Evolutionary conservation across 2,113 vertebrate genomes (phyloP).

Genomic region (Lepisosteus osseus): DNA sequence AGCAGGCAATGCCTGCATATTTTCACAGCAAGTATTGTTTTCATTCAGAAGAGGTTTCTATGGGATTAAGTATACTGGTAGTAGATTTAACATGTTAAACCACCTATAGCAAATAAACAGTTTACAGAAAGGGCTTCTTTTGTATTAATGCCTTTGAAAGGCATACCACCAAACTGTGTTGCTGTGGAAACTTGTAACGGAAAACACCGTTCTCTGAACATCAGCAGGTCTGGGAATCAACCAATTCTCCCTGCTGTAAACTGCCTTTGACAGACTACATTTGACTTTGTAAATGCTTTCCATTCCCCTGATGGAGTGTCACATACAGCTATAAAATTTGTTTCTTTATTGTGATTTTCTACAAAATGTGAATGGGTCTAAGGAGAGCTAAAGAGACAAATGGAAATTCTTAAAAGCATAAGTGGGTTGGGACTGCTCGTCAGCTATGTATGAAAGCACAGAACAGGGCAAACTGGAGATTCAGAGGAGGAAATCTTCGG

Average conservation of each 20-base stretch:
- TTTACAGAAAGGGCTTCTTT: not conserved
- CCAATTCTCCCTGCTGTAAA: constrained; percentile 35
- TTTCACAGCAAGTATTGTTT: not conserved
- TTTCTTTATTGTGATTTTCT: not conserved
- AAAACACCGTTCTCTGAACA: not conserved
- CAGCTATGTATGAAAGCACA: not conserved
- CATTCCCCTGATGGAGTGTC: constrained; percentile 41
- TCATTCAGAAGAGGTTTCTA: not conserved
- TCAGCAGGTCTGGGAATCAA: not conserved
- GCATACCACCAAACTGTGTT: not conserved
- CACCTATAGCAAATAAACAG: not conserved
- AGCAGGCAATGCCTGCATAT: not conserved
- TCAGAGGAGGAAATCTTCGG: not conserved
- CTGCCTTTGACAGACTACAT: constrained; percentile 39
- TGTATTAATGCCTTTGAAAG: not conserved
- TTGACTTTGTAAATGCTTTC: constrained; percentile 42
- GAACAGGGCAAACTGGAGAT: not conserved
- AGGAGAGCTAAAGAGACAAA: not conserved
- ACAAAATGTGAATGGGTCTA: too few relatives aligned
- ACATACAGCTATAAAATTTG: not conserved
- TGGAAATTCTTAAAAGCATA: not conserved
- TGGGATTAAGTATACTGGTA: not conserved
- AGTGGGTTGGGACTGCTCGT: not conserved
- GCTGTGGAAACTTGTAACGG: not conserved
- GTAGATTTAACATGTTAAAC: not conserved